Base-by-base conservation (phyloP, 2,888 invertebrate genomes). In the Ichneumoninae sp. region DNA sequence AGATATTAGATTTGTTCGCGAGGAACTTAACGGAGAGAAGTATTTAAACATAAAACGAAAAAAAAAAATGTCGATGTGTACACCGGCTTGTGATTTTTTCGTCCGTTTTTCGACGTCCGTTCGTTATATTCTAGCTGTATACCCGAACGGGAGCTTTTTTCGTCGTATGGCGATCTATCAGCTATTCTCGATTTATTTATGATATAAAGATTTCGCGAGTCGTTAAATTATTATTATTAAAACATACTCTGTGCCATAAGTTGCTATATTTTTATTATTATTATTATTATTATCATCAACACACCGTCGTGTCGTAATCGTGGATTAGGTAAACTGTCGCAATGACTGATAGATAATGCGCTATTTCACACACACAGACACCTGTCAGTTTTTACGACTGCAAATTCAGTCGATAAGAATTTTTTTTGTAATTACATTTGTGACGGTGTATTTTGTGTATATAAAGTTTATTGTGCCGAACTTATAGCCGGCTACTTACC, bases 211-310 rank as follows among this genome's bases (percentile, higher is more conserved):
- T 65, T 77, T 83, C 70, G 47, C 71, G 57, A 47, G 54, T 86
- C 79, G 80, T 87, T 86, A 79, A 47, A 76, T 77, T 85, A 87
- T 81, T 81, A 78, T 74, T 81, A 79, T 44, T 44, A 87, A 82
- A 87, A 88, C 86, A 88, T 86, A 89, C 85, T 88, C 88, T 91
- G 92, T 92, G 92, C 92, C 92, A 92, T 92, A 91, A 86, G 86
- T 88, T 88, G 85, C 85, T 85, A 90, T 89, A 90, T 88, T 90
- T 89, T 71, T 47, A 68, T 81, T 78, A 86, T 89, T 87, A 87
- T 87, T 83, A 85, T 86, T 87, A 80, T 88, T 76, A 60, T 76
- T 57, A 80, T 80, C 81, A 44, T 30, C 19, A n/a, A 54, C 30
- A 54, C 40, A 54, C 63, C 69, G 36, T 36, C 50, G 70, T 52